Evolutionary conservation across 2,797 vertebrate species (phyloP), one percentile per base, ranked within the genome.

Genomic region (Morelia viridis): DNA sequence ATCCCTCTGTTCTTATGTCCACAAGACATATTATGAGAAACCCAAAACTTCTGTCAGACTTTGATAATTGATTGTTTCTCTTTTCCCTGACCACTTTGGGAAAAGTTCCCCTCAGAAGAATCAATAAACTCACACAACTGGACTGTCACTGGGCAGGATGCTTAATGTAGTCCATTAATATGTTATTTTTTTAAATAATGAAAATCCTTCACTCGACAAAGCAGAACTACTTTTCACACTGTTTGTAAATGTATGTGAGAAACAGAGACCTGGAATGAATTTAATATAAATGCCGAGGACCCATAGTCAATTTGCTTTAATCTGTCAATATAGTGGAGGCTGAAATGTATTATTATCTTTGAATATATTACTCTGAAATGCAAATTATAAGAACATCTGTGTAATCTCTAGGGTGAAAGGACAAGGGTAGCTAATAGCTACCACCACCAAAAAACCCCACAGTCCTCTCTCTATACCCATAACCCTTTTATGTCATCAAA

Each of bases 361-460:
- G 92, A 90, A 94, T 92, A 24, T 31, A 89, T 94, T 94, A 90
- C 93, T 96, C 96, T 95, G 96, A 96, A 97, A 96, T 95, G 93
- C 92, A 96, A 95, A 96, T 96, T 94, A 89, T 56, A 94, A 93
- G 2, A 71, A 76, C 88, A 90, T 58, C 71, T 92, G 11, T 4
- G 0, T 90, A 58, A 87, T 94, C 93, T 95, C 92, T 84, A 93
- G 90, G 92, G 95, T 95, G 94, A 94, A 96, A 94, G 93, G 94
- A 95, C 91, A 94, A 94, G 80, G 91, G 89, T 85, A 94, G 57
- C 85, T 90, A 94, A 95, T 65, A 61, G 91, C 88, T 93, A 93
- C 60, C 8, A 92, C 87, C 92, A 93, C 65, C 35, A 71, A 96
- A 97, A 97, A 94, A 68, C 3, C 71, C 71, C 9, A 4, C 71